Evolutionary conservation across 2,888 invertebrate genomes (phyloP).

Genomic region (Cryptocheilus praepositus): DNA sequence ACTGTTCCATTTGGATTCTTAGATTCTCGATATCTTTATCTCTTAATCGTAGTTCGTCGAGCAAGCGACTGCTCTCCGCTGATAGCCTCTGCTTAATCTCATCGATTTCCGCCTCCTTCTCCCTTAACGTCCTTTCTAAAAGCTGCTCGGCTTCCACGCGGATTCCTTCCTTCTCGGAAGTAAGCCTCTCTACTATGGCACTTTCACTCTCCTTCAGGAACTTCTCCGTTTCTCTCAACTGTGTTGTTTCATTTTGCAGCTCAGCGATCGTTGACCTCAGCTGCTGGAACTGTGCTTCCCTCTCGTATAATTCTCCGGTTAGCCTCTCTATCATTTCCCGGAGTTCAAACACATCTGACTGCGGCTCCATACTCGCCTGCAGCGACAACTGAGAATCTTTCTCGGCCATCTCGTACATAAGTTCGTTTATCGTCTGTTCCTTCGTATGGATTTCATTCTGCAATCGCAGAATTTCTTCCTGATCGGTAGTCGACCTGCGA

Average conservation of each 20-base stretch:
- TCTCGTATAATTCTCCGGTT: conserved; percentile 54
- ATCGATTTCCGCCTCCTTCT: conserved; percentile 55
- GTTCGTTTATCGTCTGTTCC: conserved; percentile 62
- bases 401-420: conserved; percentile 56
- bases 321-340: conserved; percentile 53
- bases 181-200: conserved; percentile 51
- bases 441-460: conserved; percentile 60
- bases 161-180: conserved; percentile 57
- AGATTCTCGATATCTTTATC: conserved; percentile 60
- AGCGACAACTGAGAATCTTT: conserved; percentile 59
- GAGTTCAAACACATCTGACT: conserved; percentile 54
- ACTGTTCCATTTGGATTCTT: conserved; percentile 40
- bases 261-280: conserved; percentile 47
- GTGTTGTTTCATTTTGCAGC: conserved; percentile 51
- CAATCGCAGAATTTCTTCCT: conserved; percentile 58
- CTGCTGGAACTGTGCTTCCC: conserved; percentile 58
- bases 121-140: conserved; percentile 41
- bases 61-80: conserved; percentile 47
- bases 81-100: conserved; percentile 39
- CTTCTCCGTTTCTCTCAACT: conserved; percentile 45
- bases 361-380: conserved; percentile 53
- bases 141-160: conserved; percentile 50
- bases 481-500: conserved; percentile 47
- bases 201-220: conserved; percentile 49
- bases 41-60: conserved; percentile 46